phyloP scores from a whole-genome alignment of 1,140 invertebrate species.

The Yoshiicerus persimilis region DNA sequence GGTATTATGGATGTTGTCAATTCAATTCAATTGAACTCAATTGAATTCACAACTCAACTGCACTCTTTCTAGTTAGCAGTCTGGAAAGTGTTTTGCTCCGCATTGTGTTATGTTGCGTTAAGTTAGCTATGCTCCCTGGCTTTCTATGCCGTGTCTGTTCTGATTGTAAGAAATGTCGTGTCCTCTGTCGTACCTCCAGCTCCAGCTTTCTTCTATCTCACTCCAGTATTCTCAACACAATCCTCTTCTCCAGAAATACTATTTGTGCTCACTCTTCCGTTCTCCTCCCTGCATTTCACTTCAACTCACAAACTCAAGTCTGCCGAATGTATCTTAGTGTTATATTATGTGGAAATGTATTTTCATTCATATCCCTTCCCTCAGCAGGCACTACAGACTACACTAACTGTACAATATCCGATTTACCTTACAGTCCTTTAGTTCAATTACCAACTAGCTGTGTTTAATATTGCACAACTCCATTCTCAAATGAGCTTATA shows the following conservation, averaged over 20 bases:
- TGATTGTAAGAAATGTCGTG: not conserved
- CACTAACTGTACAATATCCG: not conserved
- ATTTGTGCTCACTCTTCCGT: not conserved
- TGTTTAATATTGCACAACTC: not conserved
- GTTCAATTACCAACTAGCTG: not conserved
- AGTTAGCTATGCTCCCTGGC: not conserved
- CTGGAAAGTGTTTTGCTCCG: not conserved
- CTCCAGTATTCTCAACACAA: not conserved
- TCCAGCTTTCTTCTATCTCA: not conserved
- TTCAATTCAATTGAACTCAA: constrained; percentile 21
- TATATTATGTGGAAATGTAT: not conserved
- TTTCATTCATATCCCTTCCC: not conserved
- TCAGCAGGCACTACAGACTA: no score
- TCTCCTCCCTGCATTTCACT: not conserved
- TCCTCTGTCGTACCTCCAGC: not conserved
- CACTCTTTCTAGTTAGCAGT: constrained; percentile 13
- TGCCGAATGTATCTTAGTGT: not conserved
- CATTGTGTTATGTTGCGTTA: not conserved
- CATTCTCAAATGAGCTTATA: no score
- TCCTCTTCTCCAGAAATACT: not conserved
- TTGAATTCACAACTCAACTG: constrained; percentile 7
- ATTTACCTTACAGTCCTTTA: not conserved
- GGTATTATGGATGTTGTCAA: constrained; percentile 11
- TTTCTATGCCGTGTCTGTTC: not conserved
- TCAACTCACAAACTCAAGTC: not conserved